A percentile compares a stretch with the other conserved stretches of the same genome.
phyloP scores from a whole-genome alignment of 2,113 vertebrate species.

The Mobula hypostoma region DNA sequence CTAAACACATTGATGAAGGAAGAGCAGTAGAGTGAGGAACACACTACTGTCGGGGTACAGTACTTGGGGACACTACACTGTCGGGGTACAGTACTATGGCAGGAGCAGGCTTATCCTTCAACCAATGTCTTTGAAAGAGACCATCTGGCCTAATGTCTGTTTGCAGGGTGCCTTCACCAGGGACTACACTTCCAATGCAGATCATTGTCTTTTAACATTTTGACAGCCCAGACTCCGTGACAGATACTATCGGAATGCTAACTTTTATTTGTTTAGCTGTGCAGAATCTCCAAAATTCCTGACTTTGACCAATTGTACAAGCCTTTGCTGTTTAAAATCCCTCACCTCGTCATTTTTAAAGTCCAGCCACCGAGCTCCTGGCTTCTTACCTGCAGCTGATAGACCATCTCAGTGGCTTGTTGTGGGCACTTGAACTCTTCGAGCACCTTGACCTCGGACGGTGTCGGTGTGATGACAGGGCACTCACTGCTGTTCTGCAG shows the following conservation, averaged over 20 bases:
- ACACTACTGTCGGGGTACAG: too few species aligned
- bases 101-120: not conserved
- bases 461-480: not conserved
- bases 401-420: constrained; percentile 70
- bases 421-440: constrained; percentile 66
- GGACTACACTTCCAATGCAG: not conserved
- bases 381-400: constrained; percentile 77
- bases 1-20: too few species aligned
- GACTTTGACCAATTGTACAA: not conserved
- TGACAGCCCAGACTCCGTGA: not conserved
- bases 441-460: constrained; percentile 49
- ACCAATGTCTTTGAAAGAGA: not conserved
- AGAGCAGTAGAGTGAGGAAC: too few species aligned
- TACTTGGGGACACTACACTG: too few species aligned
- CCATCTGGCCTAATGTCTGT: too few species aligned
- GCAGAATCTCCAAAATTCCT: not conserved
- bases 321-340: too few species aligned
- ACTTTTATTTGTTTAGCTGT: not conserved
- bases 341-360: not conserved
- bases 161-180: not conserved
- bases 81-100: too few species aligned
- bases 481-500: constrained; percentile 60
- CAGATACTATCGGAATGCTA: not conserved
- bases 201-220: not conserved
- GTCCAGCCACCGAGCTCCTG: not conserved